Evolutionary conservation across 23 tunicate species (phyloP).

Genomic region (Ascidia mentula): DNA sequence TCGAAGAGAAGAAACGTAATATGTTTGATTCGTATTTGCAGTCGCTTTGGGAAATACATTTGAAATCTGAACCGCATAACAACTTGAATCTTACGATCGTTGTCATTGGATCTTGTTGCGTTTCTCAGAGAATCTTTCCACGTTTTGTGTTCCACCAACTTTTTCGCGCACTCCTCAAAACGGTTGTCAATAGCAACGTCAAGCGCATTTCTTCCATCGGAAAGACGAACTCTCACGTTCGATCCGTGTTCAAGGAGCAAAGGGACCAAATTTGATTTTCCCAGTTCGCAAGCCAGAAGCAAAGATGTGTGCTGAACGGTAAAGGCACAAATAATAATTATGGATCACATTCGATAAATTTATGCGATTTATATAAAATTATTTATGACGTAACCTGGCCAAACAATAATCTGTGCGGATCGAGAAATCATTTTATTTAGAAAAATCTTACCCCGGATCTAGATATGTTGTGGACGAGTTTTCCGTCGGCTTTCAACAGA

Average conservation of each 20-base stretch:
- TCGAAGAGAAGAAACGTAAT: no score
- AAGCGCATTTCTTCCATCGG: constrained; percentile 53
- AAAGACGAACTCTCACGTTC: constrained; percentile 37
- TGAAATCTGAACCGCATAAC: no score
- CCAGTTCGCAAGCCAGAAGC: constrained; percentile 36
- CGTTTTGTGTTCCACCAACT: constrained; percentile 13
- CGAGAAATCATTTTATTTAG: no score
- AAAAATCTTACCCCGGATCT: constrained; percentile 3
- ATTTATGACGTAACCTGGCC: neutral
- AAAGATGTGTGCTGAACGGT: constrained; percentile 31
- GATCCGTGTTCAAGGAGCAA: constrained; percentile 20
- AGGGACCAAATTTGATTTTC: constrained; percentile 11
- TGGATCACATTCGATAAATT: neutral
- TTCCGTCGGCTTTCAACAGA: neutral
- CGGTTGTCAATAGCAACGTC: constrained; percentile 55
- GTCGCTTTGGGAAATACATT: no score
- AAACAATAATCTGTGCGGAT: neutral
- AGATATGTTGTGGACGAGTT: neutral
- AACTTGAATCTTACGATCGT: neutral
- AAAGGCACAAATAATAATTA: neutral
- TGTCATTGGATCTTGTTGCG: neutral
- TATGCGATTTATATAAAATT: neutral
- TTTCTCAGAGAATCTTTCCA: constrained; percentile 44
- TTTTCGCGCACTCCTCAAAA: constrained; percentile 27
- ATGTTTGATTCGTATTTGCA: no score